Evolutionary conservation across 2,888 invertebrate genomes (phyloP), one percentile per base, ranked within the genome.

Genomic region (Polietes domitor): DNA sequence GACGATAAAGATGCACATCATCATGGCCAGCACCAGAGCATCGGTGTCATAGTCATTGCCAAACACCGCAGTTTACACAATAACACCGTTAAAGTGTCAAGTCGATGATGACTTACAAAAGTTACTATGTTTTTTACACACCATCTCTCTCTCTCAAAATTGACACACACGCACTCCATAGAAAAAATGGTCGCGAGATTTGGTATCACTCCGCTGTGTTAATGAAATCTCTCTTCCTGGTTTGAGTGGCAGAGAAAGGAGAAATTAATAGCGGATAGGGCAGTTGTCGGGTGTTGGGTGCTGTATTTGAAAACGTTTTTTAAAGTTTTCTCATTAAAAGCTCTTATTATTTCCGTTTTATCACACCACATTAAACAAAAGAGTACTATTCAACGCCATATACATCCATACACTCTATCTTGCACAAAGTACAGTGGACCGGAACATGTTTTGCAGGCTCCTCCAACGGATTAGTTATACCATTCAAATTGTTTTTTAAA

Each of bases 331-430:
- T 73, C 73, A 73, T 73, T 73, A 73, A 73, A 73, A 73, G 58
- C 73, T 79, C 73, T 79, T 73, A 73, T 68, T 79, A 79, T 73
- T 73, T 79, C 79, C 79, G 79, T 63, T 73, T 79, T 73, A 73
- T 79, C 79, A 79, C 73, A 73, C 79, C 79, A 73, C 79, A 73
- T 53, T 79, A 53, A 79, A 79, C 73, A 73, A 79, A 55, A 28
- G 53, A 37, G 61, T 61, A 32, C 65, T 65, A n/a, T 17, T 15
- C 12, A 17, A 17, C 32, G 32, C 15, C 63, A 63, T 58, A 9
- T 1, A 37, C 37, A 37, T 2, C 10, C 37, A 61, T n/a, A 32
- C 4, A n/a, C 47, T 47, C 47, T n/a, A n/a, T n/a, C n/a, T 7
- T 47, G 37, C 37, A 15, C n/a, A 47, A n/a, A n/a, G 4, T 47